A percentile compares a stretch with the other conserved stretches of the same genome.
Conservation (phyloP, 1,140 invertebrate species). For the Bursaphelenchus mucronatus region DNA sequence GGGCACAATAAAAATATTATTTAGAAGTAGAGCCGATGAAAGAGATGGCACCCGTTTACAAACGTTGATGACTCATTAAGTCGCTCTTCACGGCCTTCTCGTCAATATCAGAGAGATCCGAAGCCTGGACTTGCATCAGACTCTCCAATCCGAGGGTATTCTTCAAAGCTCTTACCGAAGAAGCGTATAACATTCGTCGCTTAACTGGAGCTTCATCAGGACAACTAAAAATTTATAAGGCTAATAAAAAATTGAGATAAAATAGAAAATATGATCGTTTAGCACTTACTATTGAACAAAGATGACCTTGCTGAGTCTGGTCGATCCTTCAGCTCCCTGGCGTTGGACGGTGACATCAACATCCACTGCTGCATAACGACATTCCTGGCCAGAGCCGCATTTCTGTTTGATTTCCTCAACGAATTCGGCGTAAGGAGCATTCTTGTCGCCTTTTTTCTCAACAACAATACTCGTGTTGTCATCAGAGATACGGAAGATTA, state of each 20-base stretch:
- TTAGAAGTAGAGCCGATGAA: slow-evolving; percentile 1
- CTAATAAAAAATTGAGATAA: slow-evolving; percentile 8
- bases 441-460: slow-evolving; percentile 60
- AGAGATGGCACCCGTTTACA: slow-evolving; percentile 33
- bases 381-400: slow-evolving; percentile 57
- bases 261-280: background rate
- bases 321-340: slow-evolving; percentile 53
- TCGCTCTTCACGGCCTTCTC: slow-evolving; percentile 59
- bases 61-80: slow-evolving; percentile 54
- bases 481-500: slow-evolving; percentile 58
- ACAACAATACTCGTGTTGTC: slow-evolving; percentile 59
- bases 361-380: slow-evolving; percentile 59
- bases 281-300: slow-evolving; percentile 59
- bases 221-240: slow-evolving; percentile 47
- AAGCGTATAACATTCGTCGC: slow-evolving; percentile 61
- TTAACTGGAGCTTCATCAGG: slow-evolving; percentile 61
- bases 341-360: slow-evolving; percentile 56
- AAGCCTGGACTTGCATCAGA: slow-evolving; percentile 60
- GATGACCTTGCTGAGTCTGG: slow-evolving; percentile 55
- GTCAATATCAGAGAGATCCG: slow-evolving; percentile 59
- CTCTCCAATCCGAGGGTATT: slow-evolving; percentile 59
- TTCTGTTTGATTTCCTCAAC: slow-evolving; percentile 59
- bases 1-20: too few relatives aligned
- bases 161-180: slow-evolving; percentile 59
- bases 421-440: slow-evolving; percentile 58